phyloP scores from a whole-genome alignment of 2,888 invertebrate species.

The Eristalinus sepulchralis region DNA sequence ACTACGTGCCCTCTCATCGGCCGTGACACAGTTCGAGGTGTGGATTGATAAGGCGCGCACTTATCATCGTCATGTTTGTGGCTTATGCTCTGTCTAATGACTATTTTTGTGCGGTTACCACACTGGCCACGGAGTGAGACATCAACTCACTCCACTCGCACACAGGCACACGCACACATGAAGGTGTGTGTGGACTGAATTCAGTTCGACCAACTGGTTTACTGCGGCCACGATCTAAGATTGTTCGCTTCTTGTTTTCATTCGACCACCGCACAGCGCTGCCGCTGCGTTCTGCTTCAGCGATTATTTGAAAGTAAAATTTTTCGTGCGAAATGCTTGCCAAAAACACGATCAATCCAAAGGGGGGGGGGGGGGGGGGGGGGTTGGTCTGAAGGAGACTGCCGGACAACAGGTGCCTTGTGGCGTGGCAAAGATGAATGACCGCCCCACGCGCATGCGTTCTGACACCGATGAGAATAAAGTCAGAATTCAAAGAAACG shows the following conservation, averaged over 20 bases:
- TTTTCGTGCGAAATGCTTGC: constrained; percentile 18
- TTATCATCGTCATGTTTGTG: neutral
- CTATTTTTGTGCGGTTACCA: neutral
- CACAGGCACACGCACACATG: neutral
- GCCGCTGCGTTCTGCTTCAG: constrained; percentile 61
- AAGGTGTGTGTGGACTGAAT: neutral
- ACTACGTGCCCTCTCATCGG: neutral
- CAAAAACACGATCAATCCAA: constrained; percentile 1
- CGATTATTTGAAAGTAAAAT: constrained; percentile 64
- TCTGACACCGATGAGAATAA: constrained; percentile 5
- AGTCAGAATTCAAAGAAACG: constrained; percentile 11
- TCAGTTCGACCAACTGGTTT: constrained; percentile 37
- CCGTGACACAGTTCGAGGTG: neutral
- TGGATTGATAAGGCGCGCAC: neutral
- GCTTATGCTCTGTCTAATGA: neutral
- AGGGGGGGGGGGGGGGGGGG: too few relatives aligned
- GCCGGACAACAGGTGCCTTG: too few relatives aligned
- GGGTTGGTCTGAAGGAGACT: too few relatives aligned
- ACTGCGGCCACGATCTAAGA: neutral
- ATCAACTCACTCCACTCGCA: neutral
- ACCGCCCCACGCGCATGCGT: neutral
- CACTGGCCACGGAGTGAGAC: neutral
- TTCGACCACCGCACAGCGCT: too few relatives aligned
- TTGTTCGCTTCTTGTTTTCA: neutral
- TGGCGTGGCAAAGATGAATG: neutral